Percentiles rank a stretch among this genome's conserved stretches.
Conservation (phyloP, 2,797 vertebrate species). For the Acipenser oxyrinchus region DNA sequence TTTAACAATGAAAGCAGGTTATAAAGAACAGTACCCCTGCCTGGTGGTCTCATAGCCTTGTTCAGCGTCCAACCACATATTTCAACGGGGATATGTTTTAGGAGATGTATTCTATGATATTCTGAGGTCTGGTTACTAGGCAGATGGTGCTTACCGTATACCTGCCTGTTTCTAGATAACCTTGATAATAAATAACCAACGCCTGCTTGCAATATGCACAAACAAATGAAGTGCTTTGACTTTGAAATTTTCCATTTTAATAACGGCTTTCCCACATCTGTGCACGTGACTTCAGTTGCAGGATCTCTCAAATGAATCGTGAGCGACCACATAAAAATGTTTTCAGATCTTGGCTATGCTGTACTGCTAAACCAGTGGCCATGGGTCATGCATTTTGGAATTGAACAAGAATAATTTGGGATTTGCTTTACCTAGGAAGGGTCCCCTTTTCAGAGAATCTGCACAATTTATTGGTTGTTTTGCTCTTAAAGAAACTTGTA, state of each 20-base stretch:
- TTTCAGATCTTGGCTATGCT: background rate
- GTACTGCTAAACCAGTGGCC: background rate
- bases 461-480: no score
- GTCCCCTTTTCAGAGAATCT: no score
- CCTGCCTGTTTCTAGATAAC: background rate
- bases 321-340: background rate
- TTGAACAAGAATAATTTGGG: background rate
- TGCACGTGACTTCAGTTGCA: background rate
- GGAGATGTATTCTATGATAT: background rate
- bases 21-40: no score
- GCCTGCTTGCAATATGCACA: background rate
- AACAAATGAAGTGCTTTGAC: slow-evolving; percentile 10
- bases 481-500: no score
- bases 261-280: background rate
- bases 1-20: no score
- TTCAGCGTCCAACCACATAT: no score
- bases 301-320: background rate
- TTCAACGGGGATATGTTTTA: background rate
- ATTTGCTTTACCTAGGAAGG: background rate
- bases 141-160: slow-evolving; percentile 11
- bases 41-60: no score
- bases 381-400: background rate
- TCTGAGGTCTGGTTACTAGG: background rate
- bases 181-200: slow-evolving; percentile 1
- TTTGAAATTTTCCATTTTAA: slow-evolving; percentile 4